phyloP scores from a whole-genome alignment of 2,113 vertebrate species.

The Apaloderma vittatum region DNA sequence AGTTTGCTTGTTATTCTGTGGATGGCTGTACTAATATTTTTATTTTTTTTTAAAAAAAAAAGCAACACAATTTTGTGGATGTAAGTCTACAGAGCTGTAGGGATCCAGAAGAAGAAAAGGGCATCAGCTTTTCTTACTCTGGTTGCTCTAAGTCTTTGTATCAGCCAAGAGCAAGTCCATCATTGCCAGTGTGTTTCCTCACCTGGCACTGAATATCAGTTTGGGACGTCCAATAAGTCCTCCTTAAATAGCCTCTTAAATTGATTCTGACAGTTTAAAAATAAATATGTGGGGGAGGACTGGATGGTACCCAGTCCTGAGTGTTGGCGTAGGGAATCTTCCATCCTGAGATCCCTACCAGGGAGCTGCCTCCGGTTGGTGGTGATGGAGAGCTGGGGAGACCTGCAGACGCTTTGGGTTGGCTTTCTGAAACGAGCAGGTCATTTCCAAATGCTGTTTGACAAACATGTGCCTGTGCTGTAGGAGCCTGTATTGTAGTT shows the following conservation, averaged over 20 bases:
- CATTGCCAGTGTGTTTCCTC: conserved; percentile 7
- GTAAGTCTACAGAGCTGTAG: neutral
- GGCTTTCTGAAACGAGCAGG: neutral
- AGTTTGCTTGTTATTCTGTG: neutral
- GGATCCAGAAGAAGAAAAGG: neutral
- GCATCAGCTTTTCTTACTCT: neutral
- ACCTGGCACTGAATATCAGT: neutral
- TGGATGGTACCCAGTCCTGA: neutral
- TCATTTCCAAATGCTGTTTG: neutral
- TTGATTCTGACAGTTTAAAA: conserved; percentile 48
- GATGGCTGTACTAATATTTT: neutral
- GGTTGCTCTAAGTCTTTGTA: neutral
- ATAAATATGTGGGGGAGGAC: conserved; percentile 6
- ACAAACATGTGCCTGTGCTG: neutral
- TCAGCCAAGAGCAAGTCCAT: neutral
- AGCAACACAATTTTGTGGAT: neutral
- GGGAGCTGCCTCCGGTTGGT: neutral
- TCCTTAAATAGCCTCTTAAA: conserved; percentile 37
- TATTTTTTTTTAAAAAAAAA: neutral
- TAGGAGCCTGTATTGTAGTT: neutral
- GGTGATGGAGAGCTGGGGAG: neutral
- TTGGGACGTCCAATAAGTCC: neutral
- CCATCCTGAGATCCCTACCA: neutral
- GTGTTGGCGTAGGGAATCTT: neutral
- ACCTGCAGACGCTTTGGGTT: neutral